Percentiles rank a stretch among this genome's conserved stretches.
Evolutionary conservation across 2,888 invertebrate genomes (phyloP).

Genomic region (Branchinecta sandiegonensis): DNA sequence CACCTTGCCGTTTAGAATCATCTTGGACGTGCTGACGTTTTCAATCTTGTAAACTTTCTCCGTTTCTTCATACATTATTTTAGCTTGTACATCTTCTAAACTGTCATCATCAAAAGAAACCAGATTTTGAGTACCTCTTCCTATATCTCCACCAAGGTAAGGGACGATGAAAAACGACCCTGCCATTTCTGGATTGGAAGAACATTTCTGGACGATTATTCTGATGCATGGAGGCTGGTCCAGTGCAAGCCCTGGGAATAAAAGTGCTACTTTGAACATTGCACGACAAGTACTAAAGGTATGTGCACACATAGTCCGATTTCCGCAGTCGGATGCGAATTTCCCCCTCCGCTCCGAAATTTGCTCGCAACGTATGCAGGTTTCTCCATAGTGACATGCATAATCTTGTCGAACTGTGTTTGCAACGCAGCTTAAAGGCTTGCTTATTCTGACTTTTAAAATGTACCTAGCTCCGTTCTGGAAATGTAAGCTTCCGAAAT

Average conservation of each 20-base stretch:
- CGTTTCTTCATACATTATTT: background rate
- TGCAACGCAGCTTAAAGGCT: too few species aligned
- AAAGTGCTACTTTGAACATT: background rate
- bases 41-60: background rate
- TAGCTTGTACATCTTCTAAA: background rate
- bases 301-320: too few species aligned
- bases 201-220: background rate
- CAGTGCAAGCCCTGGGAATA: background rate
- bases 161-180: background rate
- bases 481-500: too few species aligned
- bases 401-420: too few species aligned
- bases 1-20: background rate
- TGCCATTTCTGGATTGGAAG: background rate
- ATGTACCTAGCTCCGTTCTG: too few species aligned
- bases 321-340: too few species aligned
- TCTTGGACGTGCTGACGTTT: background rate
- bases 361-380: too few species aligned
- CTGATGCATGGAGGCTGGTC: constrained; percentile 3
- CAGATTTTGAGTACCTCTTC: background rate
- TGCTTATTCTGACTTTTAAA: too few species aligned
- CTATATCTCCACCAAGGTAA: background rate
- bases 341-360: too few species aligned
- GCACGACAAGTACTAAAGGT: too few species aligned
- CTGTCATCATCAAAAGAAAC: background rate
- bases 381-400: too few species aligned